These are phyloP conservation scores for Brenthis ino DNA, from an alignment of 2,888 invertebrate genomes.

Conservation along the genomic window DNA sequence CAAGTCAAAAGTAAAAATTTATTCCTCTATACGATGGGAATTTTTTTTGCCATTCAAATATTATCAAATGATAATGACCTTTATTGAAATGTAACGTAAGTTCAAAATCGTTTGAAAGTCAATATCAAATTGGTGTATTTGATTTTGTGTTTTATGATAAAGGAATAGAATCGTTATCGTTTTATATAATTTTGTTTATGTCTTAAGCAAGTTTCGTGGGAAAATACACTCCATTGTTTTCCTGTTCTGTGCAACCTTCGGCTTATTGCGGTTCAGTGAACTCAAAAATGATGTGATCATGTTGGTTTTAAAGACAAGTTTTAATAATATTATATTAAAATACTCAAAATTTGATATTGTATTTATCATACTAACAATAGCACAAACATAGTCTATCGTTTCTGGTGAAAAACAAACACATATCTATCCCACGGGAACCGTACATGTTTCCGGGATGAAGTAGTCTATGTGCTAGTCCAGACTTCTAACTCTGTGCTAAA, in stretches of 20 bases:
- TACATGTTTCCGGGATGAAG: no score
- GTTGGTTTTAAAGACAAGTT: not conserved
- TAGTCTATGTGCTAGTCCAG: no score
- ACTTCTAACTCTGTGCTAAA: no score
- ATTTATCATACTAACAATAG: no score
- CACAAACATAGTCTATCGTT: no score
- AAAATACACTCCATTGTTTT: constrained; percentile 63
- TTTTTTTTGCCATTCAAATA: not conserved
- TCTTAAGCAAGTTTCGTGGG: constrained; percentile 59
- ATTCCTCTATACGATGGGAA: constrained; percentile 19
- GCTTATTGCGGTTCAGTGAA: constrained; percentile 62
- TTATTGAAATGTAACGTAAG: not conserved
- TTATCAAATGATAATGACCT: not conserved
- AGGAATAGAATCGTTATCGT: constrained; percentile 14
- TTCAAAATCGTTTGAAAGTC: not conserved
- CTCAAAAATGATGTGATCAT: constrained; percentile 36
- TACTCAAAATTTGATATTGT: not conserved
- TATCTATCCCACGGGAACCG: no score
- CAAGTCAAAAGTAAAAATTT: constrained; percentile 26
- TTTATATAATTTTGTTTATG: constrained; percentile 34
- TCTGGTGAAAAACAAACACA: no score
- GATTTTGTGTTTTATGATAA: constrained; percentile 16
- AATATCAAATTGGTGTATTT: not conserved
- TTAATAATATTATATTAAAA: not conserved
- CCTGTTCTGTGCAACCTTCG: constrained; percentile 61